phyloP scores from a whole-genome alignment of 2,797 vertebrate species.

The Cossypha caffra region DNA sequence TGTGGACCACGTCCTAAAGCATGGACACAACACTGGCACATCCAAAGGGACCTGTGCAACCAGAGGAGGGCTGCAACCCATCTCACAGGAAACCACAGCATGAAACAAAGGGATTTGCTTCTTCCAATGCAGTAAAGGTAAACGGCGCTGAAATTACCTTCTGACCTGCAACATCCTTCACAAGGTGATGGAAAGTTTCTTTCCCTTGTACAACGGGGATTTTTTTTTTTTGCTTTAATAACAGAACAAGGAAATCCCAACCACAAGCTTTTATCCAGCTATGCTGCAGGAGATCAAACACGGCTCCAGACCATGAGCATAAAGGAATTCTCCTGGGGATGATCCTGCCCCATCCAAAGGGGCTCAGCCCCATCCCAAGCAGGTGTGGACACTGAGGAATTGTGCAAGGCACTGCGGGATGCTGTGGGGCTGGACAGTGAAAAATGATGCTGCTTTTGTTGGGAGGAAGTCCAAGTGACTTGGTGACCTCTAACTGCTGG shows the following conservation, averaged over 20 bases:
- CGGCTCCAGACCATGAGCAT: neutral
- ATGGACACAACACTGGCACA: neutral
- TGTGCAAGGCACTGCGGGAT: neutral
- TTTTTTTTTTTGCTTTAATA: slow-evolving; percentile 16
- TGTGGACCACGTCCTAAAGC: neutral
- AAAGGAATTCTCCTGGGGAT: neutral
- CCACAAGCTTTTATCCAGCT: neutral
- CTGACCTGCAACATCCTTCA: neutral
- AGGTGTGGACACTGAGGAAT: slow-evolving; percentile 45
- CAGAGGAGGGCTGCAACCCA: neutral
- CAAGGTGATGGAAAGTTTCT: neutral
- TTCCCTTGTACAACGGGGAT: neutral
- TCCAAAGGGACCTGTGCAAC: neutral
- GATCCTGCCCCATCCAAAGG: neutral
- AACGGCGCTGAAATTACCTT: neutral
- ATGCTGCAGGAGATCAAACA: neutral
- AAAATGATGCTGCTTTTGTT: slow-evolving; percentile 42
- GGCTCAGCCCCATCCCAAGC: neutral
- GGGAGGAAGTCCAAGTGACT: slow-evolving; percentile 59
- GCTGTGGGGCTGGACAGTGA: neutral
- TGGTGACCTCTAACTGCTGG: slow-evolving; percentile 22
- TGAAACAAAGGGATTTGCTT: neutral
- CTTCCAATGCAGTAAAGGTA: neutral
- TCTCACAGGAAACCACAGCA: neutral
- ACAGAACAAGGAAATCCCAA: slow-evolving; percentile 26